Conservation (phyloP, 2,888 invertebrate species). For the Epinotia brunnichana region DNA sequence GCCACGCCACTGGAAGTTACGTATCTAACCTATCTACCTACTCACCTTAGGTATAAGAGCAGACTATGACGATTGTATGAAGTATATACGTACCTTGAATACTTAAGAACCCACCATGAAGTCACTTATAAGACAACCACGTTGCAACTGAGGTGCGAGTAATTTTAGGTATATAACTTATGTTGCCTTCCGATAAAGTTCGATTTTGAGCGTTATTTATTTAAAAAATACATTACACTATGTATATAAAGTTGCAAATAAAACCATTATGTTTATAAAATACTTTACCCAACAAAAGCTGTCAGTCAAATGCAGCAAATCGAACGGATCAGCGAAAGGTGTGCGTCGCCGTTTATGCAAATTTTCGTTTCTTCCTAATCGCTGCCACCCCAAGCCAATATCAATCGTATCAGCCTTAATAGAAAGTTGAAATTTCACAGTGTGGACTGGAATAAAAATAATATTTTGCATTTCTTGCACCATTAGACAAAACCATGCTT, state of each 20-base stretch:
- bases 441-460: conserved; percentile 34
- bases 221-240: neutral
- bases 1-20: neutral
- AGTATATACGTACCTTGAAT: neutral
- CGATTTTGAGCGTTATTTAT: neutral
- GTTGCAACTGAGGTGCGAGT: too few relatives aligned
- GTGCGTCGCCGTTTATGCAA: conserved; percentile 76
- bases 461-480: conserved; percentile 35
- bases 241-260: conserved; percentile 19
- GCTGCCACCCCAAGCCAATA: conserved; percentile 45
- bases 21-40: too few relatives aligned
- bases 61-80: too few relatives aligned
- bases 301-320: conserved; percentile 78
- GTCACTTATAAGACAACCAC: neutral
- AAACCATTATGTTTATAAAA: conserved; percentile 40
- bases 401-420: conserved; percentile 46
- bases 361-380: conserved; percentile 62
- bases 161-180: too few relatives aligned
- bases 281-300: conserved; percentile 53
- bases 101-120: neutral
- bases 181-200: neutral
- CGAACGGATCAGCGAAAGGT: conserved; percentile 80
- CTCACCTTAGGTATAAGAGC: too few relatives aligned
- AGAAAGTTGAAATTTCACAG: conserved; percentile 56
- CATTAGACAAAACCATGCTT: neutral